Base-by-base conservation (phyloP, 35 echinoderm and acorn worm genomes). In the Ptychodera flava region DNA sequence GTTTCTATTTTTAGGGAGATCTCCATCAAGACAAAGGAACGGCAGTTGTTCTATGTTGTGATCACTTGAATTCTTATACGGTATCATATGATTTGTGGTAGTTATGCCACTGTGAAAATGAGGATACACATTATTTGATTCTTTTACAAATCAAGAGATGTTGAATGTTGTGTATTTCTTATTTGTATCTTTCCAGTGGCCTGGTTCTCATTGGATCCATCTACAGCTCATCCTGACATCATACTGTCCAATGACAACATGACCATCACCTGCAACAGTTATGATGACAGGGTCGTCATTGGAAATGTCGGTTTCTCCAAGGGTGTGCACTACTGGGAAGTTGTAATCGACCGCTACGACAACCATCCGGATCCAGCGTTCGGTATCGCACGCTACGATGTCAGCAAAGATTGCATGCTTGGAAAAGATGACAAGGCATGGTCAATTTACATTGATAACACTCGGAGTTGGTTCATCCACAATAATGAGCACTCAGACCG, bases 381-480 rank as follows among this genome's bases (percentile, higher is more conserved):
- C 76, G 96, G 96, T 53, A 86, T 99, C 14, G 96, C 96, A 0
- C 88, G 96, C 28, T 92, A 90, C 33, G 90, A 99, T 88, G 90
- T 90, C 0, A 78, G 90, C 78, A 94, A 94, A 81, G 96, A 99
- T 85, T 78, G 75, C 38, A 99, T 99, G 96, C 85, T 99, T 0
- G 96, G 96, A 0, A 99, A 99, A 79, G 96, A 99, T 78, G 96
- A 99, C 35, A 99, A 99, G 81, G 94, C 96, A 1, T 99, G 96
- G 96, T 99, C 96, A 22, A 99, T 99, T 92, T 99, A 99, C 86
- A 94, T 99, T 53, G 96, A 99, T 78, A 99, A 90, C 76, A 94
- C 94, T 85, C 92, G 96, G 6, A 99, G 96, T 82, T 99, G 96
- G 96, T 99, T 97, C 75, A 92, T 99, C 76, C 96, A 99, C 86